A percentile compares a stretch with the other conserved stretches of the same genome.
Conservation (phyloP, 2,888 invertebrate species). For the Atethmia centrago region DNA sequence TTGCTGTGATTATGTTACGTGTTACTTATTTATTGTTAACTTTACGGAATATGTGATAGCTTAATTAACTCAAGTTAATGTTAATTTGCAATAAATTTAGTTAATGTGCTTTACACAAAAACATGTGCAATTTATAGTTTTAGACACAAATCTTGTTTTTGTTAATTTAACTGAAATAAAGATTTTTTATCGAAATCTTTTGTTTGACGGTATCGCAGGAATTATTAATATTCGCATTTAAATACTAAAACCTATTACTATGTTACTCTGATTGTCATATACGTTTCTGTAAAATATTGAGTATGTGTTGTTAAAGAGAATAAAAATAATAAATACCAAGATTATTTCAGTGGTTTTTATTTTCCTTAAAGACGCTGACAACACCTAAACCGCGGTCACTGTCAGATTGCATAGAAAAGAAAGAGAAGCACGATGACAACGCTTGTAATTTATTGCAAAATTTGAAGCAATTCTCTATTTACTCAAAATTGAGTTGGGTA, state of each 20-base stretch:
- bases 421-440: too few relatives aligned
- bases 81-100: conserved; percentile 84
- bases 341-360: conserved; percentile 74
- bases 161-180: conserved; percentile 71
- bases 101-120: conserved; percentile 76
- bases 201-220: conserved; percentile 74
- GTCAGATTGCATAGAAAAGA: too few relatives aligned
- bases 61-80: conserved; percentile 83
- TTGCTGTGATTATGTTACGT: conserved; percentile 90
- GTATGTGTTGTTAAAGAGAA: conserved; percentile 91
- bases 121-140: conserved; percentile 76
- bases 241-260: conserved; percentile 87
- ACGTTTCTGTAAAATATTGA: conserved; percentile 91
- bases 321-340: conserved; percentile 90
- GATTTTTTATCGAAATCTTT: conserved; percentile 67
- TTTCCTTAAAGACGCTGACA: too few relatives aligned
- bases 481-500: too few relatives aligned
- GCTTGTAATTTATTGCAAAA: too few relatives aligned
- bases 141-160: conserved; percentile 72
- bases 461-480: too few relatives aligned
- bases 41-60: conserved; percentile 86
- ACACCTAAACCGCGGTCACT: too few relatives aligned
- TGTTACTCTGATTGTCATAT: conserved; percentile 90
- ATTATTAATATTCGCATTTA: conserved; percentile 87
- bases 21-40: conserved; percentile 89